Evolutionary conservation across 2,888 invertebrate genomes (phyloP).

Genomic region (Tanytarsus gracilentus): DNA sequence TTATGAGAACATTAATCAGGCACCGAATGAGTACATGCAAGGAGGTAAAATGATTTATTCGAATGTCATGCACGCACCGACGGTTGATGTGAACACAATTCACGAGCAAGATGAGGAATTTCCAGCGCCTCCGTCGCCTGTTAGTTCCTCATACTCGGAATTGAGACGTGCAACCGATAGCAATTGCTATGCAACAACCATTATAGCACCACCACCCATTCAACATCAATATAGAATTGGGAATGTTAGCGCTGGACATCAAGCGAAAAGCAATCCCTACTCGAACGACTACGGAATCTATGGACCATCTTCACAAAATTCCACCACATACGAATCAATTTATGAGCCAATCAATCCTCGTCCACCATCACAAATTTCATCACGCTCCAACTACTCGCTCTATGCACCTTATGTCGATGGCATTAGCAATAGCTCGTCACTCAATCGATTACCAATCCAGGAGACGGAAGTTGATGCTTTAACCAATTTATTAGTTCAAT

Average conservation of each 20-base stretch:
- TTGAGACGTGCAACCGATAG: conserved; percentile 65
- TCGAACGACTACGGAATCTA: conserved; percentile 49
- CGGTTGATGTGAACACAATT: conserved; percentile 20
- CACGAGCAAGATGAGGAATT: conserved; percentile 50
- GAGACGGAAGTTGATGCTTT: conserved; percentile 83
- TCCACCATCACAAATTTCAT: conserved; percentile 60
- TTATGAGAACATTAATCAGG: conserved; percentile 15
- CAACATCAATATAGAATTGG: conserved; percentile 22
- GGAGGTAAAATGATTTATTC: conserved; percentile 40
- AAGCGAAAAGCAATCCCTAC: conserved; percentile 33
- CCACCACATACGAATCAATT: conserved; percentile 75
- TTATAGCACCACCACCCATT: conserved; percentile 41
- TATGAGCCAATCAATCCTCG: conserved; percentile 89
- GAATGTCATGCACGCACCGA: conserved; percentile 33
- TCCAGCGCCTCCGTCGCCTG: conserved; percentile 78
- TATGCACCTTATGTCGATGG: conserved; percentile 55
- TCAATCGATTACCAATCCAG: conserved; percentile 29
- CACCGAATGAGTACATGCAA: conserved; percentile 30
- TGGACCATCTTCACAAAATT: conserved; percentile 60
- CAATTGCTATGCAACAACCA: conserved; percentile 20
- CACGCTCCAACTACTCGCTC: conserved; percentile 56
- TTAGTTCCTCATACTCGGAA: conserved; percentile 85
- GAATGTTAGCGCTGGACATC: conserved; percentile 12
- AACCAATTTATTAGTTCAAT: conserved; percentile 79
- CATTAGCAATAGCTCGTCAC: conserved; percentile 35